Conservation (phyloP, 2,888 invertebrate species). For the Thymelicus sylvestris region DNA sequence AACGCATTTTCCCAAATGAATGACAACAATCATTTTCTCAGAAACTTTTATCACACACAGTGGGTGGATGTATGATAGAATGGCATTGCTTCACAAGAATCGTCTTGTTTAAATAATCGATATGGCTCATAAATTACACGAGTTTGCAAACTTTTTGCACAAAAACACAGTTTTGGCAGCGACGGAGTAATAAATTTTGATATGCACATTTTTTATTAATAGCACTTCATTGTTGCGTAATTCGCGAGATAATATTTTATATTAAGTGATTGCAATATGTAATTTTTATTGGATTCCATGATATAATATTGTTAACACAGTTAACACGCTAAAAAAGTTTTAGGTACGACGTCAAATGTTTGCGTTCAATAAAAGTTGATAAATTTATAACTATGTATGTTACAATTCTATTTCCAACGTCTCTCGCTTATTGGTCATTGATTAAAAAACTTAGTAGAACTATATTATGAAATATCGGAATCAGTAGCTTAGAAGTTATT, state of each 20-base stretch:
- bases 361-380: too few relatives aligned
- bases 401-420: too few relatives aligned
- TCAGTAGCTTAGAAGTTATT: too few relatives aligned
- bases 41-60: slow-evolving; percentile 7
- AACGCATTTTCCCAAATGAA: not conserved
- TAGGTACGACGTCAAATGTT: too few relatives aligned
- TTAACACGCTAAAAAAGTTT: too few relatives aligned
- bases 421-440: too few relatives aligned
- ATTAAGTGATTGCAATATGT: not conserved
- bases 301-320: not conserved
- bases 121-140: slow-evolving; percentile 13
- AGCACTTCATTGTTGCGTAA: not conserved
- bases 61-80: slow-evolving; percentile 1
- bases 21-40: not conserved
- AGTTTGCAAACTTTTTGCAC: slow-evolving; percentile 12
- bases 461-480: too few relatives aligned
- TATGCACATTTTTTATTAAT: slow-evolving; percentile 13
- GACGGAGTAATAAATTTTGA: slow-evolving; percentile 6
- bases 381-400: too few relatives aligned
- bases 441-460: too few relatives aligned
- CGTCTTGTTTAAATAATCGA: slow-evolving; percentile 19
- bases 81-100: not conserved
- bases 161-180: slow-evolving; percentile 17
- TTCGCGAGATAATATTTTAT: not conserved
- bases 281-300: not conserved